Evolutionary conservation across 2,113 vertebrate species (phyloP).

Genomic region (Blennius ocellaris): DNA sequence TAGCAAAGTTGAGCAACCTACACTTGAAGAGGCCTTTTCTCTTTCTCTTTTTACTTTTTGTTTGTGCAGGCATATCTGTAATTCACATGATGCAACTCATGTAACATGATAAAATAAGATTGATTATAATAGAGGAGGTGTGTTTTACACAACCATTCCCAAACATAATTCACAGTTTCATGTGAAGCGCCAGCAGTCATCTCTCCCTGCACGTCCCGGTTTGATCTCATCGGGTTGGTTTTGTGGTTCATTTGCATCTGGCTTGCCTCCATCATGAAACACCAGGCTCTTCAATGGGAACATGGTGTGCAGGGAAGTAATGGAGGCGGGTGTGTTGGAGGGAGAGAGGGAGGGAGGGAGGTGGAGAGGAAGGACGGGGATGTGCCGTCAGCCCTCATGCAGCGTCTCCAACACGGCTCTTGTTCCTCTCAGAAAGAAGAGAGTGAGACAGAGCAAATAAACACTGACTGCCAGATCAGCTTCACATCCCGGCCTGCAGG

Average conservation of each 20-base stretch:
- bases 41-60: too few relatives aligned
- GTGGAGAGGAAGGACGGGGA: slow-evolving; percentile 63
- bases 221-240: slow-evolving; percentile 38
- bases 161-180: neutral
- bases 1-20: too few relatives aligned
- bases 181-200: neutral
- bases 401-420: slow-evolving; percentile 71
- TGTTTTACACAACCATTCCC: too few relatives aligned
- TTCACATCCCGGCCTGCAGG: slow-evolving; percentile 56
- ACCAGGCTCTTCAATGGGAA: slow-evolving; percentile 60
- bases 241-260: slow-evolving; percentile 67
- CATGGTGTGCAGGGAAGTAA: slow-evolving; percentile 55
- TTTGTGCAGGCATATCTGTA: too few relatives aligned
- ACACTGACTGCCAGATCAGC: slow-evolving; percentile 67
- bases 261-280: slow-evolving; percentile 42
- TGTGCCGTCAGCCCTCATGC: slow-evolving; percentile 78
- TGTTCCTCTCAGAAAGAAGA: slow-evolving; percentile 68
- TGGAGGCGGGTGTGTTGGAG: neutral
- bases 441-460: slow-evolving; percentile 81
- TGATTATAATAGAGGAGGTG: too few relatives aligned
- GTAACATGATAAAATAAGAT: too few relatives aligned
- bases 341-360: slow-evolving; percentile 12
- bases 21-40: too few relatives aligned
- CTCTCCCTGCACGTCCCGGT: slow-evolving; percentile 38
- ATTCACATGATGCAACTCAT: too few relatives aligned